These are phyloP conservation scores for Archivesica marissinica DNA, from an alignment of 1,140 invertebrate species.

Conservation along the genomic window DNA sequence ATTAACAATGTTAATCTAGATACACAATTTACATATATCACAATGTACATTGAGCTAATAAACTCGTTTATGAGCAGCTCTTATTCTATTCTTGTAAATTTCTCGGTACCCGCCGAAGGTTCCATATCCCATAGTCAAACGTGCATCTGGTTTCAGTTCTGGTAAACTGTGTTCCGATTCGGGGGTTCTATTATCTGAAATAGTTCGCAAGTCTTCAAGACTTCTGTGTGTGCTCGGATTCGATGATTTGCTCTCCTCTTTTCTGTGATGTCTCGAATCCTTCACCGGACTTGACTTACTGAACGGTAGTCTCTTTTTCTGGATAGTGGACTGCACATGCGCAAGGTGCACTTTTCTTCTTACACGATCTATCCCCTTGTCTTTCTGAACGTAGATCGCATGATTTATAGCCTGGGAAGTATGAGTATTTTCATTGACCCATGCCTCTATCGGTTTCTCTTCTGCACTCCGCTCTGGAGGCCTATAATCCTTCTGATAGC, in stretches of 20 bases:
- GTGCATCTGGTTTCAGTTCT: slow-evolving; percentile 25
- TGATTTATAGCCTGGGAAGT: slow-evolving; percentile 1
- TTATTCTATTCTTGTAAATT: slow-evolving; percentile 50
- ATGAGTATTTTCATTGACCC: slow-evolving; percentile 29
- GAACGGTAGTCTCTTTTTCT: slow-evolving; percentile 46
- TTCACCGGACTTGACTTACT: slow-evolving; percentile 46
- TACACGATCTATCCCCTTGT: slow-evolving; percentile 44
- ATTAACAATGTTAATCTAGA: too few relatives aligned
- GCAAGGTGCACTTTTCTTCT: slow-evolving; percentile 14
- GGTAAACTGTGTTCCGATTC: slow-evolving; percentile 60
- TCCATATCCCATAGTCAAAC: slow-evolving; percentile 38
- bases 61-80: slow-evolving; percentile 55
- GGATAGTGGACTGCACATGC: background rate
- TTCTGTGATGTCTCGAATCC: slow-evolving; percentile 14
- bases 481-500: slow-evolving; percentile 10
- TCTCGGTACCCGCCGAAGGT: slow-evolving; percentile 27
- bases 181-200: slow-evolving; percentile 1
- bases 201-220: slow-evolving; percentile 50
- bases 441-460: slow-evolving; percentile 38
- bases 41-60: slow-evolving; percentile 12
- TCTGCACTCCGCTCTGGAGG: slow-evolving; percentile 19
- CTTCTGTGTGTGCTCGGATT: slow-evolving; percentile 32
- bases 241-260: background rate
- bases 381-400: slow-evolving; percentile 45
- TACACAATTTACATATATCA: too few relatives aligned